phyloP scores from a whole-genome alignment of 2,888 invertebrate genomes.

The Charanyca ferruginea region DNA sequence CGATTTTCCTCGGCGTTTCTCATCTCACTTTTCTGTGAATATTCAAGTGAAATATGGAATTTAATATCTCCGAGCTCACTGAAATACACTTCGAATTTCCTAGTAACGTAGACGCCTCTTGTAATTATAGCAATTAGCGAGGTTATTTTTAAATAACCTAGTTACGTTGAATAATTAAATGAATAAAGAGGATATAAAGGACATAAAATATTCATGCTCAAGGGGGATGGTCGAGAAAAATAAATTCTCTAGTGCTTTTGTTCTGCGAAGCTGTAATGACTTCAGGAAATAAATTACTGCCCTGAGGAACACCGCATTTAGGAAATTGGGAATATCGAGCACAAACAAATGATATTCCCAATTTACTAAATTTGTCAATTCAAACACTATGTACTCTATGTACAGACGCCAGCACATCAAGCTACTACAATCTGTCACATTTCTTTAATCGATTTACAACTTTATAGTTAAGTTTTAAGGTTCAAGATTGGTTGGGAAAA shows the following conservation, averaged over 20 bases:
- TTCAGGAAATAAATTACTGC: conserved; percentile 46
- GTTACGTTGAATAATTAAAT: conserved; percentile 51
- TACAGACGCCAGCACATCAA: too few relatives aligned
- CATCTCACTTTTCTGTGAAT: conserved; percentile 45
- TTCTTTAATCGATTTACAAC: too few relatives aligned
- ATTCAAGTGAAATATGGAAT: conserved; percentile 54
- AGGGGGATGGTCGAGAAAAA: conserved; percentile 38
- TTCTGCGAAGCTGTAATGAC: conserved; percentile 49
- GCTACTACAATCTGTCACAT: too few relatives aligned
- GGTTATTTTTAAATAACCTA: conserved; percentile 37
- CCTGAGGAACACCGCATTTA: conserved; percentile 21
- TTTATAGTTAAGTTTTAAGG: too few relatives aligned
- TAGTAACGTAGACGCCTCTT: conserved; percentile 26
- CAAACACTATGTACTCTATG: too few relatives aligned
- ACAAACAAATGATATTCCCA: neutral
- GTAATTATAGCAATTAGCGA: conserved; percentile 40
- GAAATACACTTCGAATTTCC: conserved; percentile 26
- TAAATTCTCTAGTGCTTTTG: conserved; percentile 52
- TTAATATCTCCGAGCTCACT: conserved; percentile 30
- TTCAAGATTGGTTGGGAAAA: too few relatives aligned
- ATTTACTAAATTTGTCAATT: too few relatives aligned
- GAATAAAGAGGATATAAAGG: conserved; percentile 38
- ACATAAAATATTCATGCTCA: conserved; percentile 47
- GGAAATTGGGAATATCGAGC: conserved; percentile 25
- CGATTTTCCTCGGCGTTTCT: conserved; percentile 50